Evolutionary conservation across 2,888 invertebrate genomes (phyloP).

Genomic region (Pandemis cinnamomeana): DNA sequence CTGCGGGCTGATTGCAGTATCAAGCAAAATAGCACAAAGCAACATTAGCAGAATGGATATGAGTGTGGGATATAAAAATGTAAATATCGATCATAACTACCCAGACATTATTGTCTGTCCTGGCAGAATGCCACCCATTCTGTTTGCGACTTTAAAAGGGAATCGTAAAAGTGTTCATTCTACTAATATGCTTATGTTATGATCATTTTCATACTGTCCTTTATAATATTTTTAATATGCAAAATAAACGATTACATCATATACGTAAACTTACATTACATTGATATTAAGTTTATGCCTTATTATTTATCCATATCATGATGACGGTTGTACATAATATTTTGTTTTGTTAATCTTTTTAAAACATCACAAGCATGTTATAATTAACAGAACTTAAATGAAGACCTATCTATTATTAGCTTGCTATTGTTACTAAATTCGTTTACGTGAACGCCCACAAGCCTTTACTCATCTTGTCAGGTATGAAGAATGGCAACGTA

Average conservation of each 20-base stretch:
- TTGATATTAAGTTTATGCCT: no score
- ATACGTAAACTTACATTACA: no score
- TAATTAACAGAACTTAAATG: constrained; percentile 11
- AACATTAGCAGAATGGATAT: constrained; percentile 56
- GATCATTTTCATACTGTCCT: not conserved
- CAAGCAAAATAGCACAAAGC: constrained; percentile 45
- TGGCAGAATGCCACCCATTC: constrained; percentile 68
- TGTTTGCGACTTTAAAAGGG: constrained; percentile 56
- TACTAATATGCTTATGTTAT: not conserved
- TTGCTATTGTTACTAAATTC: constrained; percentile 62
- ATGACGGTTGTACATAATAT: not conserved
- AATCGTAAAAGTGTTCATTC: constrained; percentile 31
- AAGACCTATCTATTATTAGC: constrained; percentile 44
- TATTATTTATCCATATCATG: not conserved
- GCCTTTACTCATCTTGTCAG: constrained; percentile 58
- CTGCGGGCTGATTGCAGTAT: constrained; percentile 20
- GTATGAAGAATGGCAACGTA: constrained; percentile 60
- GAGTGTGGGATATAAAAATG: constrained; percentile 68
- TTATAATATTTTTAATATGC: no score
- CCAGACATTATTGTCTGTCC: constrained; percentile 69
- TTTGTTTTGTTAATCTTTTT: not conserved
- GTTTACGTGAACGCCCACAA: constrained; percentile 61
- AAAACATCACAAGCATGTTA: not conserved
- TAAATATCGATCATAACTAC: constrained; percentile 70
- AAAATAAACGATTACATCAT: no score